phyloP scores from a whole-genome alignment of 2,888 invertebrate genomes.

The Stomorhina lunata region DNA sequence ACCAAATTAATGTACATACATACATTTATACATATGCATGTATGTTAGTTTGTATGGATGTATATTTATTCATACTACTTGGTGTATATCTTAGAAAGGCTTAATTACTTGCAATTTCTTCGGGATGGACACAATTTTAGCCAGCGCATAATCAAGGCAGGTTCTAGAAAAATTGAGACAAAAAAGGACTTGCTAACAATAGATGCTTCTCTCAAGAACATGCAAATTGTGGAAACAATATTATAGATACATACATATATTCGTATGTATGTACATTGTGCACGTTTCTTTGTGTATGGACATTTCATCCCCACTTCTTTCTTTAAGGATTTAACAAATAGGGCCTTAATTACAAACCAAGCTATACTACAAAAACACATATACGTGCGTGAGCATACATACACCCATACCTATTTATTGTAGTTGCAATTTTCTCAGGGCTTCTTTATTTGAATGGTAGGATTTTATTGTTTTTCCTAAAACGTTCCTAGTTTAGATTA shows the following conservation, averaged over 20 bases:
- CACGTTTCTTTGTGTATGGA: no score
- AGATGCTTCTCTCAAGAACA: constrained; percentile 30
- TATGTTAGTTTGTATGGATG: neutral
- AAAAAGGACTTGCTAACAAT: neutral
- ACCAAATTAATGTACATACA: no score
- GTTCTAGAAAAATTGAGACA: constrained; percentile 22
- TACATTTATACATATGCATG: neutral
- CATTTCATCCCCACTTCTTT: neutral
- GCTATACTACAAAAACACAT: neutral
- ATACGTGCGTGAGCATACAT: neutral
- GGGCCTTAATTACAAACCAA: neutral
- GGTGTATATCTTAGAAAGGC: constrained; percentile 15
- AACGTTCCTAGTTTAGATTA: constrained; percentile 19
- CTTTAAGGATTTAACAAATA: constrained; percentile 7
- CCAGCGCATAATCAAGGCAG: constrained; percentile 34
- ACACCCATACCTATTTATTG: constrained; percentile 5
- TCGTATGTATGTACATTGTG: no score
- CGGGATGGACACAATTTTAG: constrained; percentile 39
- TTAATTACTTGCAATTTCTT: constrained; percentile 45
- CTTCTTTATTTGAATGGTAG: constrained; percentile 1
- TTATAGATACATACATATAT: neutral
- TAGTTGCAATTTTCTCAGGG: neutral
- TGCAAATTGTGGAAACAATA: constrained; percentile 21
- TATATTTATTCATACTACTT: neutral
- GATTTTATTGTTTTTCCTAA: constrained; percentile 36